A percentile compares a stretch with the other conserved stretches of the same genome.
Evolutionary conservation across 2,888 invertebrate species (phyloP).

Genomic region (Timandra comae): DNA sequence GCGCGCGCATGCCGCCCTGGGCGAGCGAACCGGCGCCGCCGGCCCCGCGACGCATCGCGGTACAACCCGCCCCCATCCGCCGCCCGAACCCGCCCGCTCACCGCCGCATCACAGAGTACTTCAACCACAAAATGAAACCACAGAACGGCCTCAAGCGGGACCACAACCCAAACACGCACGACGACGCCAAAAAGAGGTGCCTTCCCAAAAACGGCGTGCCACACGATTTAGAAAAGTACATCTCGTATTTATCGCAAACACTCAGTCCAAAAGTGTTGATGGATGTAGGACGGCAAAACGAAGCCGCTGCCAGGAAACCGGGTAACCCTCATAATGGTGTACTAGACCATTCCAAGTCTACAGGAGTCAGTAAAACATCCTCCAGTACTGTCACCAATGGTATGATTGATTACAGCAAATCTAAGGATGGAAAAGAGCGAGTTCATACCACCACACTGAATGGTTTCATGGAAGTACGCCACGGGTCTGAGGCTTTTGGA

Average conservation of each 20-base stretch:
- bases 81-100: constrained; percentile 70
- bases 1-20: constrained; percentile 72
- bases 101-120: constrained; percentile 90
- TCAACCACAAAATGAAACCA: constrained; percentile 89
- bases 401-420: constrained; percentile 41
- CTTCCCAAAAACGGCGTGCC: constrained; percentile 65
- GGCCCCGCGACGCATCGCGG: constrained; percentile 62
- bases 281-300: constrained; percentile 57
- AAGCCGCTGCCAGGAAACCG: constrained; percentile 32
- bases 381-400: constrained; percentile 37
- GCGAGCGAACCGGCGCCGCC: constrained; percentile 58
- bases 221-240: constrained; percentile 68
- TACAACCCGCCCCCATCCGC: constrained; percentile 50
- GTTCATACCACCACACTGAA: constrained; percentile 47
- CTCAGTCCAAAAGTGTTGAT: constrained; percentile 67
- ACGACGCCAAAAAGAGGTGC: constrained; percentile 65
- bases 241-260: constrained; percentile 67
- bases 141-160: constrained; percentile 74
- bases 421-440: constrained; percentile 46
- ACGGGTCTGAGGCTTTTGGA: constrained; percentile 38
- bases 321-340: constrained; percentile 29
- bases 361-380: constrained; percentile 43
- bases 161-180: constrained; percentile 34
- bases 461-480: constrained; percentile 56
- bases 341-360: constrained; percentile 30